Percentiles rank a stretch among this genome's conserved stretches.
Evolutionary conservation across 92 coral and sea anemone species (phyloP).

Genomic region (Epizoanthus stellaris): DNA sequence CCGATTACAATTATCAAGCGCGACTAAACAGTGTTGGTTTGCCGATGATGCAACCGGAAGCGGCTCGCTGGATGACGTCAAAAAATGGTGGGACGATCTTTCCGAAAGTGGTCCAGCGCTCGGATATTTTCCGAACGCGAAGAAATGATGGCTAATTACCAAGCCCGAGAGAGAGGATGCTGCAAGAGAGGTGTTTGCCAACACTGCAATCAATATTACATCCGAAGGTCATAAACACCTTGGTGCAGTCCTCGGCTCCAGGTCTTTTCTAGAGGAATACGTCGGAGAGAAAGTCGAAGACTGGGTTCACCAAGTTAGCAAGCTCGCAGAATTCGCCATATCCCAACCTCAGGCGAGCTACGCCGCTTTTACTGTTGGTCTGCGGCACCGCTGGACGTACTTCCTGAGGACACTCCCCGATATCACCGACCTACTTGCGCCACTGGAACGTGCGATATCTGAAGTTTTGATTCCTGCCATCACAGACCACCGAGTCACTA

Average conservation of each 20-base stretch:
- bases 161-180: slow-evolving; percentile 50
- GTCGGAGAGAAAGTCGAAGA: slow-evolving; percentile 11
- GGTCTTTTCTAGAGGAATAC: slow-evolving; percentile 11
- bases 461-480: slow-evolving; percentile 54
- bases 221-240: neutral
- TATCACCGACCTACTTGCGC: slow-evolving; percentile 40
- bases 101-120: slow-evolving; percentile 26
- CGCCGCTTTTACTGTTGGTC: neutral
- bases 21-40: slow-evolving; percentile 56
- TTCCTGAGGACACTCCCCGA: slow-evolving; percentile 15
- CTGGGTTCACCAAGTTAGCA: slow-evolving; percentile 7
- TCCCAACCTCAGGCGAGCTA: slow-evolving; percentile 19
- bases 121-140: slow-evolving; percentile 49
- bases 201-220: slow-evolving; percentile 45
- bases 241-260: slow-evolving; percentile 12
- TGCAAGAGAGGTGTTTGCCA: slow-evolving; percentile 31
- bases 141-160: slow-evolving; percentile 50
- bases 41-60: slow-evolving; percentile 51
- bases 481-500: slow-evolving; percentile 22
- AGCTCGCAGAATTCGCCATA: slow-evolving; percentile 15
- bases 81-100: slow-evolving; percentile 58
- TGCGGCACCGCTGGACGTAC: slow-evolving; percentile 21
- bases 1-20: slow-evolving; percentile 1
- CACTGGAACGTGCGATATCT: slow-evolving; percentile 55
- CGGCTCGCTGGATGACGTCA: slow-evolving; percentile 50